Evolutionary conservation across 1,140 invertebrate genomes (phyloP).

Genomic region (Drosophila tsacasi): DNA sequence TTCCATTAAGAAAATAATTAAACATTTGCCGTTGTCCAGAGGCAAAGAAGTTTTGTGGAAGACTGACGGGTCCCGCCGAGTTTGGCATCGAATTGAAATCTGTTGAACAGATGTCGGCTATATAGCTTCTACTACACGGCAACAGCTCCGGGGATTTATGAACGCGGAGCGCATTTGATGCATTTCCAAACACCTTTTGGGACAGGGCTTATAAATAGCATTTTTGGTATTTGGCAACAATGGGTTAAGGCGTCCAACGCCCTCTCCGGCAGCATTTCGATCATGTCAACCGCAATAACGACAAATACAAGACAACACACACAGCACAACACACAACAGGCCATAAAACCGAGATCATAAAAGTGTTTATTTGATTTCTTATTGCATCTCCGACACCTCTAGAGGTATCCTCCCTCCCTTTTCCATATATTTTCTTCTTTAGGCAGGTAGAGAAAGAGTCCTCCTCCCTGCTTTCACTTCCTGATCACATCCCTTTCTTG

Average conservation of each 20-base stretch:
- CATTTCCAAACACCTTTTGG: constrained; percentile 72
- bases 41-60: constrained; percentile 13
- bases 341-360: constrained; percentile 61
- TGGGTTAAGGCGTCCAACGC: constrained; percentile 35
- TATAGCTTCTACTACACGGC: constrained; percentile 26
- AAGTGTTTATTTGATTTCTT: constrained; percentile 77
- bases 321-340: constrained; percentile 18
- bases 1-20: constrained; percentile 84
- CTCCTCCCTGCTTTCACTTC: constrained; percentile 46
- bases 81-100: constrained; percentile 68
- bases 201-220: constrained; percentile 27
- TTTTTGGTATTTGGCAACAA: constrained; percentile 39
- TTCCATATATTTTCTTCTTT: neutral
- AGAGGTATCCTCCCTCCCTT: neutral
- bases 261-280: constrained; percentile 7
- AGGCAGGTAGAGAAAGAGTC: constrained; percentile 55
- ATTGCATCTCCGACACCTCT: constrained; percentile 61
- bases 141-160: constrained; percentile 55
- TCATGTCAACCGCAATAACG: constrained; percentile 53
- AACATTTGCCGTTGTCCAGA: constrained; percentile 68
- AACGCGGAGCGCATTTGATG: constrained; percentile 57
- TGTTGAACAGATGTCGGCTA: constrained; percentile 79
- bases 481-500: constrained; percentile 44
- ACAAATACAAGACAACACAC: constrained; percentile 34
- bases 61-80: constrained; percentile 33